phyloP scores from a whole-genome alignment of 1,140 invertebrate species.

The Penaeus vannamei region DNA sequence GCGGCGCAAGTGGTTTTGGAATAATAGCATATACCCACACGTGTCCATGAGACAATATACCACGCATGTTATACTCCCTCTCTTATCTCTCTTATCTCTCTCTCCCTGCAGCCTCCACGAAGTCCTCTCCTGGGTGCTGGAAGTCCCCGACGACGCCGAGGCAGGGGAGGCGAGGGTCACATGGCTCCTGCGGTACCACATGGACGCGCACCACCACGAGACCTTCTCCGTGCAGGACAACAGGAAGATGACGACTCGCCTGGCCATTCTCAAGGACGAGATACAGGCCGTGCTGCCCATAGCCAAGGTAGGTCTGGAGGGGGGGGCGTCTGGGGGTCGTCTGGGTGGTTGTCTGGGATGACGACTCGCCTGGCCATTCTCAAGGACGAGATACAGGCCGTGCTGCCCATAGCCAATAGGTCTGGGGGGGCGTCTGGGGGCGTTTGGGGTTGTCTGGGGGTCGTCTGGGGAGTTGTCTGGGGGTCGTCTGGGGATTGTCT shows the following conservation, averaged over 20 bases:
- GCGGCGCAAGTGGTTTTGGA: too few species aligned
- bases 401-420: too few species aligned
- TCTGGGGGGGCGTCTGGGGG: too few species aligned
- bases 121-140: conserved; percentile 90
- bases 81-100: not conserved
- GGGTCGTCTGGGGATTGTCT: too few species aligned
- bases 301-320: conserved; percentile 82
- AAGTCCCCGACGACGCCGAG: conserved; percentile 85
- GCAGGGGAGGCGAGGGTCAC: conserved; percentile 87
- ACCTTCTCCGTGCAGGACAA: conserved; percentile 72
- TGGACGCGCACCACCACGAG: conserved; percentile 73
- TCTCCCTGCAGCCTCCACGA: conserved; percentile 79
- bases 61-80: too few species aligned
- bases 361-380: not conserved
- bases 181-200: conserved; percentile 83
- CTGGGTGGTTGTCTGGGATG: not conserved
- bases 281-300: conserved; percentile 94
- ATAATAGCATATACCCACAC: too few species aligned
- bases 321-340: not conserved
- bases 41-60: too few species aligned
- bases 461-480: too few species aligned
- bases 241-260: conserved; percentile 83
- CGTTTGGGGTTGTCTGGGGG: too few species aligned
- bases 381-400: too few species aligned
- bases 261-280: conserved; percentile 94